Base-by-base conservation (phyloP, 2,113 vertebrate genomes). In the Vulpes ferrilata region DNA sequence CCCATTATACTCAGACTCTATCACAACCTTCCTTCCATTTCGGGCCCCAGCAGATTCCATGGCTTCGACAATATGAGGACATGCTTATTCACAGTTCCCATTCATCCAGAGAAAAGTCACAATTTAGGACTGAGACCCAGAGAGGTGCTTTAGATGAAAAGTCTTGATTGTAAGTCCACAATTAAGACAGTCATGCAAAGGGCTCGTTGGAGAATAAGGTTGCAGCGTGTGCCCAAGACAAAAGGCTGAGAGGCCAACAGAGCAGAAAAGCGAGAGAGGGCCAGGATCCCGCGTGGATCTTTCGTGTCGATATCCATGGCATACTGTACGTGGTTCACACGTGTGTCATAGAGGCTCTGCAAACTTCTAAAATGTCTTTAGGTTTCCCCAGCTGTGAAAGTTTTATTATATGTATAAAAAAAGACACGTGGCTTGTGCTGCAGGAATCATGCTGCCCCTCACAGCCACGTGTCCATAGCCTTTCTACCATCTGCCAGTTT, bases 391-490 rank as follows among this genome's bases (percentile, higher is more conserved):
- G 27, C 32, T 13, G 27, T 65, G 62, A 73, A 32, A 73, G 16
- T 65, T 69, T 86, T 48, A 38, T 82, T 78, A 51, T 9, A 78
- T 64, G 13, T 55, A n/a, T 9, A 53, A 95, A 85, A 59, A 90
- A 93, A 81, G 60, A 30, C 27, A 60, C 16, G 15, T 30, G 87
- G 30, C 11, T 22, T 20, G 3, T 81, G 35, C 25, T 64, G 67
- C 69, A 2, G 23, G 15, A 13, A 30, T 25, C 27, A 0, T 0
- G 3, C 2, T 25, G 23, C 2, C 3, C 62, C 48, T 16, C 12
- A 81, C 32, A 82, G 3, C 9, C 4, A 1, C 80, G 60, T 78
- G 9, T 74, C 81, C 20, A 12, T 0, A 1, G 7, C 32, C 65
- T 16, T 43, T 62, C 51, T 69, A 0, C 4, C 3, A 0, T 76